Base-by-base conservation (phyloP, 92 coral and sea anemone genomes). In the Epizoanthus rinbou region DNA sequence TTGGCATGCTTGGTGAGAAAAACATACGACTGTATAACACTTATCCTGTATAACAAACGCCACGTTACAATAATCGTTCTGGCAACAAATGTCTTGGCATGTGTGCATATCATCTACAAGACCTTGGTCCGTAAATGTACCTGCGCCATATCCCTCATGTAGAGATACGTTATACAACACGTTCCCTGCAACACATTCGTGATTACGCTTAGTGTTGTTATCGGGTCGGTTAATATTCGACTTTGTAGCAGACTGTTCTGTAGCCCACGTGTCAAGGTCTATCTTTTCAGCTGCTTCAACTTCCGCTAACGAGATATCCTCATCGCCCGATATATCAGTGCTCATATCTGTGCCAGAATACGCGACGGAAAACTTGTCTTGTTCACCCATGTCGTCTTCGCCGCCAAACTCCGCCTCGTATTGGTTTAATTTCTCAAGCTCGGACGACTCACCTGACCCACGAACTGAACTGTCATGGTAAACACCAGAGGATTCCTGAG, bases 11-110 rank as follows among this genome's bases (percentile, higher is more conserved):
- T 62, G 3, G 18, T 14, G 37, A 16, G 80, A 66, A 39, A 76
- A 91, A 58, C 99, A 96, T 17, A 94, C 89, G 57, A 96, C 88
- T 8, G 89, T 85, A 74, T 91, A 96, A 75, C 99, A 96, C 13
- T 87, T 91, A 74, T 88, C 76, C 59, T 92, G 80, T 6, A 96
- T 75, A 91, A 96, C 89, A 74, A 96, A 96, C 67, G 97, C 98
- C 45, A 96, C 90, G 54, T 87, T 87, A 68, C 99, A 96, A 58
- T 69, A 64, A 69, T 87, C 89, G 90, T 93, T 90, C 47, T 89
- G 90, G 79, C 99, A 96, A 88, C 99, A 96, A 52, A 76, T 89
- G 28, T 85, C 80, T 54, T 90, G 88, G 69, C 99, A 96, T 83
- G 91, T 86, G 84, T 85, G 59, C 87, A 96, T 81, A 60, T 90